A percentile compares a stretch with the other conserved stretches of the same genome.
Conservation (phyloP, 2,113 vertebrate species). For the Bambusicola thoracicus region DNA sequence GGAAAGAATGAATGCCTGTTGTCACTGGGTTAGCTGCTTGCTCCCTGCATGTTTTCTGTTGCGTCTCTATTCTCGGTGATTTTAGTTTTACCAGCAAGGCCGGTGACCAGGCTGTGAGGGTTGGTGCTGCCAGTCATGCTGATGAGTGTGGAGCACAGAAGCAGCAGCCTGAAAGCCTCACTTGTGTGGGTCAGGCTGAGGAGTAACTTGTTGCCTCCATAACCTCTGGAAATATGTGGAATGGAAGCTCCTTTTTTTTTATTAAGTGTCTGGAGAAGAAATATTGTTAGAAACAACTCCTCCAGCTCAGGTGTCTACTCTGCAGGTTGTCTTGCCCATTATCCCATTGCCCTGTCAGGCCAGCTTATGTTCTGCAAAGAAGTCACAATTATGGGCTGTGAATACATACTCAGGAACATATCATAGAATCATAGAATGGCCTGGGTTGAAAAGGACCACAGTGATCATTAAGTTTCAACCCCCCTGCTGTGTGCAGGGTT, state of each 20-base stretch:
- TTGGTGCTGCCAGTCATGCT: rapidly evolving
- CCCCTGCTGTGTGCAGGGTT: too few relatives aligned
- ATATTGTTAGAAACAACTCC: background rate
- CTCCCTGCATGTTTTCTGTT: background rate
- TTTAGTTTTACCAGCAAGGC: background rate
- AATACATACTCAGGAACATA: background rate
- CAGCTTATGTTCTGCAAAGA: background rate
- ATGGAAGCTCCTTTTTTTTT: background rate
- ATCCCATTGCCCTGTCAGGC: background rate
- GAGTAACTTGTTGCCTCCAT: rapidly evolving
- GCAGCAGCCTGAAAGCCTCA: background rate
- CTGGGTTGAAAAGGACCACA: too few relatives aligned
- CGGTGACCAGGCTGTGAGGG: background rate
- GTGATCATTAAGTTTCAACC: too few relatives aligned
- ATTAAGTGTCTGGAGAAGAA: background rate
- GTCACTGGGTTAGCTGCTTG: background rate
- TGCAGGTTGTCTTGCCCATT: rapidly evolving
- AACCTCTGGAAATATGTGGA: background rate
- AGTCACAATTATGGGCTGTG: background rate
- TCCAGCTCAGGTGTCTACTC: background rate
- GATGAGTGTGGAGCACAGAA: background rate
- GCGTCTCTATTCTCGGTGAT: background rate
- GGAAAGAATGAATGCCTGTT: background rate
- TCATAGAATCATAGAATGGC: too few relatives aligned
- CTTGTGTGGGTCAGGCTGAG: rapidly evolving